Conservation (phyloP, 2,797 vertebrate species). For the Nannoperca obscura region DNA sequence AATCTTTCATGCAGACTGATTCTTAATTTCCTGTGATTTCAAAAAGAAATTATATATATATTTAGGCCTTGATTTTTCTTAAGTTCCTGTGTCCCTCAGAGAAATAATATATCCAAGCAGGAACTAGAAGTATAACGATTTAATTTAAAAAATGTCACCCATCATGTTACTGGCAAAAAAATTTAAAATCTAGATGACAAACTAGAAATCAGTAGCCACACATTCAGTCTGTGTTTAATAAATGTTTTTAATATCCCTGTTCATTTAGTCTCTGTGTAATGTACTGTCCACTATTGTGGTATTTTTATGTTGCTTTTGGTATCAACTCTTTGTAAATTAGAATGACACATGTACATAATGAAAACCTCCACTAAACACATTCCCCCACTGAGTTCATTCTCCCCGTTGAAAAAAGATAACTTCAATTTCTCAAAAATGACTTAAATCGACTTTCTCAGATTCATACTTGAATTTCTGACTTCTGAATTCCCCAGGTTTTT, state of each 20-base stretch:
- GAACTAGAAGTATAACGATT: neutral
- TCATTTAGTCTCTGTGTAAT: neutral
- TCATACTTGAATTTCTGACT: conserved; percentile 14
- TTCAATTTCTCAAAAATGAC: conserved; percentile 8
- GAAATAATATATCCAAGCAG: neutral
- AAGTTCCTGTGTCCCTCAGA: neutral
- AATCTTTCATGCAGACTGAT: neutral
- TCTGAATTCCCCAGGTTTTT: conserved; percentile 10
- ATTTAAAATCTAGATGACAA: conserved; percentile 1
- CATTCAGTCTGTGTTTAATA: neutral
- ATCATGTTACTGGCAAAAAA: neutral
- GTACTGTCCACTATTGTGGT: neutral
- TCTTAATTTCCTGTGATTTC: neutral
- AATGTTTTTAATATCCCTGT: neutral
- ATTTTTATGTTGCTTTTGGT: neutral
- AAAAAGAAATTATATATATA: too few species aligned
- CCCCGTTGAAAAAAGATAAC: conserved; percentile 1
- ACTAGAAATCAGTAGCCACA: neutral
- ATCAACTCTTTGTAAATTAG: neutral
- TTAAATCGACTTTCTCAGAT: conserved; percentile 15
- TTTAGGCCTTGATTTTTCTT: neutral
- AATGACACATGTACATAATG: neutral
- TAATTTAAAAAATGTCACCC: neutral
- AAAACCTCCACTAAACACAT: neutral
- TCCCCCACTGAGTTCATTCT: neutral